Conservation (phyloP, 2,113 vertebrate species). For the Pangasianodon gigas region DNA sequence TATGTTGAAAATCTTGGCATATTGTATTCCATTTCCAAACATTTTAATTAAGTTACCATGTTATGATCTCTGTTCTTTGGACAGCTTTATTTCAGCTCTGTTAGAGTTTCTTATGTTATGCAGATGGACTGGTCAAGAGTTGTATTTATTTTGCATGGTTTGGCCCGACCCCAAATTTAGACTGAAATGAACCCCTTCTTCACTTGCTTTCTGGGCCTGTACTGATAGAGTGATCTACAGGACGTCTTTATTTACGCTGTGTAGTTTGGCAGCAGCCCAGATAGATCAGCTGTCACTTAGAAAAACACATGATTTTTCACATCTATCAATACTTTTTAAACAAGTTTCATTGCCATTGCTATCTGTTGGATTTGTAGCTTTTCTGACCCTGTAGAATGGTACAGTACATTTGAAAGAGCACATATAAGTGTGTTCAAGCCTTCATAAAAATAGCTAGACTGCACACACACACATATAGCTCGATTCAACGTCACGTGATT, state of each 20-base stretch:
- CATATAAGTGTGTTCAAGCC: conserved; percentile 9
- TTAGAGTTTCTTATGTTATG: conserved; percentile 4
- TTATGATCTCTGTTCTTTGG: background rate
- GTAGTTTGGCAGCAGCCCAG: conserved; percentile 22
- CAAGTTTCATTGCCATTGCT: conserved; percentile 25
- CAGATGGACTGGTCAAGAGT: background rate
- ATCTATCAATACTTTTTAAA: conserved; percentile 41
- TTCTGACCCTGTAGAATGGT: background rate
- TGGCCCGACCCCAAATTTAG: conserved; percentile 4
- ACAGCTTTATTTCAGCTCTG: background rate
- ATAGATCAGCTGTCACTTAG: background rate
- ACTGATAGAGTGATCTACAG: conserved; percentile 23
- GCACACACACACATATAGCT: conserved; percentile 10
- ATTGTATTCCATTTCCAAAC: background rate
- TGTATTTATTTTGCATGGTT: conserved; percentile 38
- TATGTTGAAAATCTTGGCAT: background rate
- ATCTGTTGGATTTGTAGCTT: conserved; percentile 15
- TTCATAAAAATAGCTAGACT: background rate
- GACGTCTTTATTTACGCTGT: conserved; percentile 11
- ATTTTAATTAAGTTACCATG: background rate
- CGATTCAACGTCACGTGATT: background rate
- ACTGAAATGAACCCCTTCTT: conserved; percentile 20
- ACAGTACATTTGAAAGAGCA: conserved; percentile 7
- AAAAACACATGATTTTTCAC: conserved; percentile 13
- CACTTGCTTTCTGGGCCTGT: conserved; percentile 26